Evolutionary conservation across 2,113 vertebrate genomes (phyloP), one percentile per base, ranked within the genome.

Genomic region (Lota lota): DNA sequence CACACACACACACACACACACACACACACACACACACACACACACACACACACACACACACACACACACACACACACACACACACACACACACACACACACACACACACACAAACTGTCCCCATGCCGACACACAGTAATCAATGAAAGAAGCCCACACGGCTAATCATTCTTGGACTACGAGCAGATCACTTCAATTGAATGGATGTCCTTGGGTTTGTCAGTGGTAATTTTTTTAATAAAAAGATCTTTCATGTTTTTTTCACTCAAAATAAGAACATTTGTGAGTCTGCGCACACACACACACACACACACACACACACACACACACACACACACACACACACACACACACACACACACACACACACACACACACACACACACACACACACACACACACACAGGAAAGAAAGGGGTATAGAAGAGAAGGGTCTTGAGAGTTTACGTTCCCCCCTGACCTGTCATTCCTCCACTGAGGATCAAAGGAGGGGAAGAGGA

Each of bases 401-500:
- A 14, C 5, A 56, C 53, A 56, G 16, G 17, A 56, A 18, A 56
- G 61, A 56, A 67, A 68, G 68, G 68, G 63, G 66, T 69, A 74
- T 20, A 21, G 6, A 68, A 33, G 51, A 69, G 69, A 71, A 73
- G 60, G 24, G 19, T 64, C 69, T 40, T 36, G 67, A 54, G 64
- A 33, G 28, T 33, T 33, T 6, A 3, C 28, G 28, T 33, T 33
- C 28, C 28, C 28, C 66, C 11, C 2, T 81, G 84, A 84, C 79
- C 73, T 73, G 40, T 56, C 20, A 63, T 79, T 83, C 81, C 77
- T 78, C 69, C 11, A 63, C 53, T 71, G 70, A 68, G 19, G 75
- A 69, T 75, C 72, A 72, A 80, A 77, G 70, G 69, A 68, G 71
- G 12, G 64, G 74, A 73, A 83, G 72, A 80, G 68, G 80, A 82